Conservation (phyloP, 2,797 vertebrate species). For the Furcifer pardalis region DNA sequence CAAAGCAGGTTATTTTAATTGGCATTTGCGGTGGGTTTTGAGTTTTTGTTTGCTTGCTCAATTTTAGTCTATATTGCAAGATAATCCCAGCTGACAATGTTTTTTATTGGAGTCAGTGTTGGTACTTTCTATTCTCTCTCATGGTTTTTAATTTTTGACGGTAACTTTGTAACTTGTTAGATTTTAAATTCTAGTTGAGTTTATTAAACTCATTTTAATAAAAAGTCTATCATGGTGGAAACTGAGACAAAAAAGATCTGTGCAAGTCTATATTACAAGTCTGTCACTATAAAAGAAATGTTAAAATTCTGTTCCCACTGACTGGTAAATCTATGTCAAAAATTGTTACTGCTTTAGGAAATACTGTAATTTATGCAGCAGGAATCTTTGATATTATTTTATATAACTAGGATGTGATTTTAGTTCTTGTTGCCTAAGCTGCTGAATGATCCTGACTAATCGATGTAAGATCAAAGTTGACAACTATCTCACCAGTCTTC, state of each 20-base stretch:
- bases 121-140: background rate
- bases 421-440: slow-evolving; percentile 71
- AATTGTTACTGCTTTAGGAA: slow-evolving; percentile 63
- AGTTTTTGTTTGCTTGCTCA: slow-evolving; percentile 10
- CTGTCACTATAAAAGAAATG: slow-evolving; percentile 45
- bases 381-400: slow-evolving; percentile 59
- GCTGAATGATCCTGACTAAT: slow-evolving; percentile 76
- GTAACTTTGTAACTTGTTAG: background rate
- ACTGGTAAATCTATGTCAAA: slow-evolving; percentile 45
- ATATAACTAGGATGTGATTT: slow-evolving; percentile 64
- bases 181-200: background rate
- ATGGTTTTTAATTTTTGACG: background rate
- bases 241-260: slow-evolving; percentile 41
- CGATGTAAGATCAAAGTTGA: slow-evolving; percentile 78
- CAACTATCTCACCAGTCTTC: slow-evolving; percentile 71
- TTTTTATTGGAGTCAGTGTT: background rate
- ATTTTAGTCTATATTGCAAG: slow-evolving; percentile 6
- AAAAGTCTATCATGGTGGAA: slow-evolving; percentile 27
- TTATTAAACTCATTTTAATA: background rate
- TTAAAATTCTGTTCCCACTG: slow-evolving; percentile 51
- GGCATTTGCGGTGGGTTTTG: slow-evolving; percentile 12
- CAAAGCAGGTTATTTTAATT: slow-evolving; percentile 15
- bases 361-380: slow-evolving; percentile 65
- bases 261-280: background rate
- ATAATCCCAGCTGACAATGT: slow-evolving; percentile 8